Base-by-base conservation (phyloP, 2,797 vertebrate species). In the Malurus splendens region DNA sequence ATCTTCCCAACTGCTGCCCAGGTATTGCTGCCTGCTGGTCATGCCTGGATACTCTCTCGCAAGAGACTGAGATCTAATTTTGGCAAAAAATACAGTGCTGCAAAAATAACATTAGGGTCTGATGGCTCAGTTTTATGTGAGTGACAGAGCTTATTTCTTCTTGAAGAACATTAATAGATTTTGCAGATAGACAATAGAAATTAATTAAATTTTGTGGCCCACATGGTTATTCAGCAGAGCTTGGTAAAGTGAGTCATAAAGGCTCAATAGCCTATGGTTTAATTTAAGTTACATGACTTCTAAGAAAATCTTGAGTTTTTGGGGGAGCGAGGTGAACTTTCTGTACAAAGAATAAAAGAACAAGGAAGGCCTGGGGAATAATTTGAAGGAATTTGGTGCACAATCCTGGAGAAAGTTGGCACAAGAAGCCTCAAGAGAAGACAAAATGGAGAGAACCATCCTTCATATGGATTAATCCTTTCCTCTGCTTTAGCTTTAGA, bases 161-260 rank as follows among this genome's bases (percentile, higher is more conserved):
- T 56, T 55, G 36, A 68, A 89, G 72, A 88, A 42, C 54, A 65
- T 70, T 38, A 81, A 89, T 23, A 92, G 51, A 45, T 87, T 86
- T 90, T 86, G 39, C 55, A 93, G 87, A 72, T 7, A 94, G 79
- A 91, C 38, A 93, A 94, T 51, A 76, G 71, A 92, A 81, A 93
- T 75, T 74, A 87, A 87, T 93, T 72, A 79, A 51, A 70, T 85
- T 89, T 93, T 86, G 73, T 92, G 64, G 66, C 89, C 87, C 48
- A 83, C 76, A 0, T 60, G 33, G 62, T 87, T 95, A 60, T 89
- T 91, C 66, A 56, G 45, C 60, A 90, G 76, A 81, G 33, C 76
- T 73, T 67, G 30, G 52, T 75, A 52, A 82, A 62, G 73, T 92
- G 90, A 94, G 66, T 93, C 89, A 93, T 70, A 80, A 72, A 65